These are phyloP conservation scores for Enteromius fasciolatus DNA, from an alignment of 2,797 vertebrate genomes.

Conservation along the genomic window DNA sequence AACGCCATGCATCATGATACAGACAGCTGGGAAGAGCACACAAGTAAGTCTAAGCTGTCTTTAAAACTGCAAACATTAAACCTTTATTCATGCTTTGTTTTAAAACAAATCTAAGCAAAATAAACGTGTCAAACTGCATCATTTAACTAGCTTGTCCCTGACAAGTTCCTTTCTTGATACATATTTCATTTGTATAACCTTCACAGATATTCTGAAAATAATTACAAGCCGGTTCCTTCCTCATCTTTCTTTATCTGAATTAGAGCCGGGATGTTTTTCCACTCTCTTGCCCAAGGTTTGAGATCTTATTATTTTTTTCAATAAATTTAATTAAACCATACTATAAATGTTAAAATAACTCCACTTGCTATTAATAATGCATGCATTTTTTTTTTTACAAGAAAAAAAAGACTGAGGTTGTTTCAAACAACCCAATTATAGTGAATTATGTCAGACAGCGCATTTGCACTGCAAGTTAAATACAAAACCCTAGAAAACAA, in stretches of 20 bases:
- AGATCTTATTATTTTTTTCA: neutral
- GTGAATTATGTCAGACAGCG: neutral
- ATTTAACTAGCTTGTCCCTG: no score
- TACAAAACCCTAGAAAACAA: neutral
- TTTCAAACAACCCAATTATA: neutral
- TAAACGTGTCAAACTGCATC: no score
- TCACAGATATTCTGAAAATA: conserved; percentile 86
- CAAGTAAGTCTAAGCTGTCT: conserved; percentile 81
- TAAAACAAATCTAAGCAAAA: neutral
- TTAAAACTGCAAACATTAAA: neutral
- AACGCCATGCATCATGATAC: conserved; percentile 84
- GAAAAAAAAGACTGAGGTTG: neutral
- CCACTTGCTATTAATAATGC: neutral
- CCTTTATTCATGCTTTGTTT: neutral
- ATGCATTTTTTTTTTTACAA: neutral
- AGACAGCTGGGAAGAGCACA: conserved; percentile 82
- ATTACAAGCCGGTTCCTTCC: conserved; percentile 91
- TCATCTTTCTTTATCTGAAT: conserved; percentile 81
- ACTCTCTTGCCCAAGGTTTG: conserved; percentile 90
- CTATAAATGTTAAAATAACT: neutral
- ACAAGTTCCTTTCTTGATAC: neutral
- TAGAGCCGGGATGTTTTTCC: conserved; percentile 87
- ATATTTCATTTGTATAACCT: neutral
- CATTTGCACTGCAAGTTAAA: no score
- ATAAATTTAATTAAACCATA: neutral